Conservation (phyloP, 1,140 invertebrate genomes). For the Dreissena polymorpha region DNA sequence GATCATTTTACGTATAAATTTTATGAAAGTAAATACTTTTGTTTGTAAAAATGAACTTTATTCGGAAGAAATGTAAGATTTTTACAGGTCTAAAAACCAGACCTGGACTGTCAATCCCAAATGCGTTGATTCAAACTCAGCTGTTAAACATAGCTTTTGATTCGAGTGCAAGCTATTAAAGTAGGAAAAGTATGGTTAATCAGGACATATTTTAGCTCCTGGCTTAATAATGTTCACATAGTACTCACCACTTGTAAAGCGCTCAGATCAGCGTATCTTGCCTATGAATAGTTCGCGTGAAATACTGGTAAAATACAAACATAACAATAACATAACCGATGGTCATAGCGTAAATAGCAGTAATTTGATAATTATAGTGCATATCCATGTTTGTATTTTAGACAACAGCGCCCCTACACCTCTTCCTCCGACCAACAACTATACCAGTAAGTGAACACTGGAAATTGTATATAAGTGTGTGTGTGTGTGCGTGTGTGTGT, state of each 20-base stretch:
- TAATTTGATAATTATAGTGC: background rate
- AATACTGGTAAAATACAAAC: background rate
- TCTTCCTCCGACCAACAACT: conserved; percentile 23
- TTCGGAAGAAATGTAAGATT: too few species aligned
- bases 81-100: too few species aligned
- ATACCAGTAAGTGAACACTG: conserved; percentile 23
- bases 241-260: background rate
- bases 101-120: too few species aligned
- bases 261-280: background rate
- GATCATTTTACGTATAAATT: too few species aligned
- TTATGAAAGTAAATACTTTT: too few species aligned
- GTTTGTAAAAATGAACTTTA: too few species aligned
- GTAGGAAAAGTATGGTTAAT: too few species aligned
- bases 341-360: background rate
- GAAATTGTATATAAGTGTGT: background rate
- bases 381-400: conserved; percentile 19
- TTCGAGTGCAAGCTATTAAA: too few species aligned
- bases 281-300: background rate
- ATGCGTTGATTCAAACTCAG: too few species aligned
- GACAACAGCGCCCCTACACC: conserved; percentile 14
- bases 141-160: too few species aligned
- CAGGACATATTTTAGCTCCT: too few species aligned
- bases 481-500: background rate
- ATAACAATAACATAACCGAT: background rate
- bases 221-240: too few species aligned